Percentiles rank a stretch among this genome's conserved stretches.
phyloP scores from a whole-genome alignment of 2,888 invertebrate genomes.

The Netelia fuscicornis region DNA sequence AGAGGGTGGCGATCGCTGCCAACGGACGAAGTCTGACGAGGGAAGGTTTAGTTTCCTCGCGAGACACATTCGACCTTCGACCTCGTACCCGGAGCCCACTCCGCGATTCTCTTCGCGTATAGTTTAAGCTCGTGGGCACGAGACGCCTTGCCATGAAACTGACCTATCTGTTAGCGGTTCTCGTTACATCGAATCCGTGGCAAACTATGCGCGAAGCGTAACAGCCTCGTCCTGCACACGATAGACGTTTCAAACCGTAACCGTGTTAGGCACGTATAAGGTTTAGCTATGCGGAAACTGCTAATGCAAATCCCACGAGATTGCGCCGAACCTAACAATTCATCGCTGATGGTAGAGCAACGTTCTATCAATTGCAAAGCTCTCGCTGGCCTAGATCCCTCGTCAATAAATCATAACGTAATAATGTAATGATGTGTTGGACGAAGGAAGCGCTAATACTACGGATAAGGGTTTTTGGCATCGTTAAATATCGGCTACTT shows the following conservation, averaged over 20 bases:
- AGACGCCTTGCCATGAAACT: conserved; percentile 1
- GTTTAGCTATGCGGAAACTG: conserved; percentile 7
- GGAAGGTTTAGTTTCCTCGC: conserved; percentile 42
- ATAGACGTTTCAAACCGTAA: not conserved
- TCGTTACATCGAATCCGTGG: not conserved
- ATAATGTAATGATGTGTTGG: conserved; percentile 23
- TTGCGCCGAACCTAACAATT: conserved; percentile 12
- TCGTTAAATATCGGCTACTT: not conserved
- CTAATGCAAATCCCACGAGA: conserved; percentile 28
- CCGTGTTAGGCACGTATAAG: not conserved
- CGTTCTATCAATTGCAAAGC: conserved; percentile 30
- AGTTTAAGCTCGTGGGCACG: not conserved
- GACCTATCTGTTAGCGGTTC: not conserved
- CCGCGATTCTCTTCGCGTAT: conserved; percentile 7
- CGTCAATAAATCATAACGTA: conserved; percentile 49
- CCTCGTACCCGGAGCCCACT: conserved; percentile 3
- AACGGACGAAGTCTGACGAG: conserved; percentile 37
- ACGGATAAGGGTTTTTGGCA: not conserved
- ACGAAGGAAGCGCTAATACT: not conserved
- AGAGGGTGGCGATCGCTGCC: conserved; percentile 38
- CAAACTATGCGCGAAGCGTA: conserved; percentile 10
- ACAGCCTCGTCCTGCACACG: not conserved
- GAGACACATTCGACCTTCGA: conserved; percentile 48
- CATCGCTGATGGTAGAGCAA: conserved; percentile 25
- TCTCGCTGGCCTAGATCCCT: conserved; percentile 39